These are phyloP conservation scores for Lysiphlebus fabarum DNA, from an alignment of 1,140 invertebrate species.

Conservation along the genomic window DNA sequence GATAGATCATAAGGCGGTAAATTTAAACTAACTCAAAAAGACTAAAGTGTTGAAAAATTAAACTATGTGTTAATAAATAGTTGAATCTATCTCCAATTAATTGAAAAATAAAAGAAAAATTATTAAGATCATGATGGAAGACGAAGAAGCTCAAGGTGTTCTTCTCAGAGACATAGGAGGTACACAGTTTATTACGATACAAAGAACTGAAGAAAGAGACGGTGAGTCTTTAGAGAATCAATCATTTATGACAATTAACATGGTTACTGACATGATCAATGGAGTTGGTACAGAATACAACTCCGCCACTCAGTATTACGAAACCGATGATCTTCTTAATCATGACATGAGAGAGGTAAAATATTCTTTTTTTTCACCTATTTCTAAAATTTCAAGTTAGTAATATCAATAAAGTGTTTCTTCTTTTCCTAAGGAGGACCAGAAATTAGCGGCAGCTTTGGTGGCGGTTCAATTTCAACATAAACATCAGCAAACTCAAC, in stretches of 20 bases:
- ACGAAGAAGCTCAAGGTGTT: slow-evolving; percentile 48
- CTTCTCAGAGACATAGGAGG: slow-evolving; percentile 50
- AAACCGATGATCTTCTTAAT: slow-evolving; percentile 49
- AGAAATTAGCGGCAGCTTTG: slow-evolving; percentile 55
- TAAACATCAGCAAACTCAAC: slow-evolving; percentile 37
- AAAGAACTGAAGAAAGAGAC: slow-evolving; percentile 50
- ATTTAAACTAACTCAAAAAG: too few species aligned
- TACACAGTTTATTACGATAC: slow-evolving; percentile 54
- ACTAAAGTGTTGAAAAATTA: too few species aligned
- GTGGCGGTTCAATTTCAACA: slow-evolving; percentile 58
- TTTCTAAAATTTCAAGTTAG: too few species aligned
- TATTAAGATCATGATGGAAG: too few species aligned
- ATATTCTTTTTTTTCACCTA: too few species aligned
- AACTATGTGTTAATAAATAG: too few species aligned
- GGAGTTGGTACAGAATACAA: slow-evolving; percentile 47
- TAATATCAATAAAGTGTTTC: too few species aligned
- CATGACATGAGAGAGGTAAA: slow-evolving; percentile 53
- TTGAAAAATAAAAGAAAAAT: too few species aligned
- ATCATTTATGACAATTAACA: slow-evolving; percentile 51
- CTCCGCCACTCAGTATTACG: slow-evolving; percentile 50
- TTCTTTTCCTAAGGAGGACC: slow-evolving; percentile 54
- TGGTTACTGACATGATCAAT: slow-evolving; percentile 54
- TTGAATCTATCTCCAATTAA: too few species aligned
- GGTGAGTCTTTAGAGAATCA: slow-evolving; percentile 50
- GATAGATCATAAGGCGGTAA: too few species aligned